Evolutionary conservation across 2,797 vertebrate species (phyloP).

Genomic region (Amazona finschi): DNA sequence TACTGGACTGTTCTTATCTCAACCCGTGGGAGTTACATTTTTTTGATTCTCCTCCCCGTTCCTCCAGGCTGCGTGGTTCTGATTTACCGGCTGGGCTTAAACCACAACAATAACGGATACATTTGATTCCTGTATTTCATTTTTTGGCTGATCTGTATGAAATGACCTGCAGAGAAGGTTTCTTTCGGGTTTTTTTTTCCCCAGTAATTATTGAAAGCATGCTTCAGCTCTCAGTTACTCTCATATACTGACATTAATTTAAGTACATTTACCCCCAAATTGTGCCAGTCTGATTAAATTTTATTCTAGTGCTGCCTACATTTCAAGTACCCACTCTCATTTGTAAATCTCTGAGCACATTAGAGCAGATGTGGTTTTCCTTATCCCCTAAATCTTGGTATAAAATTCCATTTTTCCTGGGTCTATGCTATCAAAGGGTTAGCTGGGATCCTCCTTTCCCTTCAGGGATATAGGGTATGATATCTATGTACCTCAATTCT

Average conservation of each 20-base stretch:
- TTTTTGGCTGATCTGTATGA: not conserved
- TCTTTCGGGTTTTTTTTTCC: not conserved
- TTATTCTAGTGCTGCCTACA: not conserved
- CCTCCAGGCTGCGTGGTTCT: too few species aligned
- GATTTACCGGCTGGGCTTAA: too few species aligned
- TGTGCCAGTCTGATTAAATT: not conserved
- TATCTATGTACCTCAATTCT: not conserved
- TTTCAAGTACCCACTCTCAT: not conserved
- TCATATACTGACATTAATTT: not conserved
- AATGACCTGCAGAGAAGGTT: not conserved
- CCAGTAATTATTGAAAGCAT: not conserved
- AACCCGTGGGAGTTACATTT: too few species aligned
- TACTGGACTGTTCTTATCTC: too few species aligned
- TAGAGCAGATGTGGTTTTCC: not conserved
- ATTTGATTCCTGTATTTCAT: slow-evolving; percentile 35
- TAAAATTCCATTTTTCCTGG: not conserved
- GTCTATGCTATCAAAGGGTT: not conserved
- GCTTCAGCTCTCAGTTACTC: not conserved
- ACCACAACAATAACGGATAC: not conserved
- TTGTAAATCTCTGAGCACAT: not conserved
- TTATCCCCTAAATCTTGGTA: not conserved
- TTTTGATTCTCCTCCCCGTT: too few species aligned
- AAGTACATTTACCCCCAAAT: not conserved
- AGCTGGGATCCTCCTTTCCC: not conserved
- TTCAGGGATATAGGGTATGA: not conserved